phyloP scores from a whole-genome alignment of 2,888 invertebrate genomes.

The Gisinianus flammeolus region DNA sequence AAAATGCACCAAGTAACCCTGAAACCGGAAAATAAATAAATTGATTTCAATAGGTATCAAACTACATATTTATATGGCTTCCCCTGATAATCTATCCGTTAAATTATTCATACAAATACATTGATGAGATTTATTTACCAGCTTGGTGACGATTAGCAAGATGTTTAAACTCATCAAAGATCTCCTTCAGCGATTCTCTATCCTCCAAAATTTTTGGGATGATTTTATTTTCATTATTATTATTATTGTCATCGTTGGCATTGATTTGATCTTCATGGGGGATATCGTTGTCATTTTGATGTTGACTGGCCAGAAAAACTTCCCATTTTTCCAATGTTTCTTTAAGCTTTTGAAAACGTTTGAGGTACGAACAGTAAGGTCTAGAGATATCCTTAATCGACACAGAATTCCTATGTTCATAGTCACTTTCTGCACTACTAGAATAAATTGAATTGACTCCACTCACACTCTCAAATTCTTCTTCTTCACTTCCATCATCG shows the following conservation, averaged over 20 bases:
- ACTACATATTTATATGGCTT: no score
- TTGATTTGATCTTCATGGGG: not conserved
- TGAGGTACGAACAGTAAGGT: conserved; percentile 48
- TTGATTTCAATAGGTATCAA: no score
- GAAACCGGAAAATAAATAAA: not conserved
- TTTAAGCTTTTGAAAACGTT: conserved; percentile 50
- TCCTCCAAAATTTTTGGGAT: conserved; percentile 39
- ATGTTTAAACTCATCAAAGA: conserved; percentile 53
- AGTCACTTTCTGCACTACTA: conserved; percentile 12
- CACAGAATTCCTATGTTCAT: not conserved
- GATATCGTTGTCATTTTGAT: not conserved
- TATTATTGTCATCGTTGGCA: not conserved
- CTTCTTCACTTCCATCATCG: not conserved
- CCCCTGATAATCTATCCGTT: not conserved
- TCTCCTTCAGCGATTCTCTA: conserved; percentile 49
- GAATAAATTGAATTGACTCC: conserved; percentile 1
- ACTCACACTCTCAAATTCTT: not conserved
- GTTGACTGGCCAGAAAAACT: conserved; percentile 39
- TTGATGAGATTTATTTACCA: conserved; percentile 26
- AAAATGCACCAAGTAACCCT: not conserved
- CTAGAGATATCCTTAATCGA: conserved; percentile 25
- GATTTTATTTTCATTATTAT: not conserved
- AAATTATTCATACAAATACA: not conserved
- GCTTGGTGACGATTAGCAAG: conserved; percentile 49
- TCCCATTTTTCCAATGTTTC: conserved; percentile 52